These are phyloP conservation scores for Pemphigus obesinymphae DNA, from an alignment of 1,140 invertebrate genomes.

Conservation along the genomic window DNA sequence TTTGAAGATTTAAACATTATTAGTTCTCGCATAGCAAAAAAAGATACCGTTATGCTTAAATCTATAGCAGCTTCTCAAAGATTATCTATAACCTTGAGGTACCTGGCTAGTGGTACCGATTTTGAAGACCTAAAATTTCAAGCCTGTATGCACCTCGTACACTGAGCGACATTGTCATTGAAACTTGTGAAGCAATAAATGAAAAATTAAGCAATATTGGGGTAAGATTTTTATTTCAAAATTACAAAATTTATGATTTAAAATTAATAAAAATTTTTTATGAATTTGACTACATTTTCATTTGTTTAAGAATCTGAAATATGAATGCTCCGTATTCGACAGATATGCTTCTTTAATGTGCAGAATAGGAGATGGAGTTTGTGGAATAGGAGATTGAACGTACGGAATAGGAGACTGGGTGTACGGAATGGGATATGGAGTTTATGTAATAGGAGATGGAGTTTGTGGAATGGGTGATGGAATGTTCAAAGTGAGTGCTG, in stretches of 20 bases:
- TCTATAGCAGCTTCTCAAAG: no score
- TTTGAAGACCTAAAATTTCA: constrained; percentile 32
- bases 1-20: no score
- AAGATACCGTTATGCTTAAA: no score
- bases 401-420: no score
- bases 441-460: neutral
- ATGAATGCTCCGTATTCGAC: neutral
- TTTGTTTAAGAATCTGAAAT: neutral
- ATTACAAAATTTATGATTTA: neutral
- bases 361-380: neutral
- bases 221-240: neutral
- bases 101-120: neutral
- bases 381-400: no score
- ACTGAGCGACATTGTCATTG: constrained; percentile 24
- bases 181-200: no score
- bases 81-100: no score
- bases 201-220: neutral
- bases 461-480: neutral
- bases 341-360: neutral
- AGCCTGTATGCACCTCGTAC: constrained; percentile 35
- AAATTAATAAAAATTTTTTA: no score
- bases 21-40: no score
- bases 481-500: neutral
- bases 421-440: neutral
- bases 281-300: neutral